These are phyloP conservation scores for Volucella inanis DNA, from an alignment of 2,888 invertebrate genomes.

Conservation along the genomic window DNA sequence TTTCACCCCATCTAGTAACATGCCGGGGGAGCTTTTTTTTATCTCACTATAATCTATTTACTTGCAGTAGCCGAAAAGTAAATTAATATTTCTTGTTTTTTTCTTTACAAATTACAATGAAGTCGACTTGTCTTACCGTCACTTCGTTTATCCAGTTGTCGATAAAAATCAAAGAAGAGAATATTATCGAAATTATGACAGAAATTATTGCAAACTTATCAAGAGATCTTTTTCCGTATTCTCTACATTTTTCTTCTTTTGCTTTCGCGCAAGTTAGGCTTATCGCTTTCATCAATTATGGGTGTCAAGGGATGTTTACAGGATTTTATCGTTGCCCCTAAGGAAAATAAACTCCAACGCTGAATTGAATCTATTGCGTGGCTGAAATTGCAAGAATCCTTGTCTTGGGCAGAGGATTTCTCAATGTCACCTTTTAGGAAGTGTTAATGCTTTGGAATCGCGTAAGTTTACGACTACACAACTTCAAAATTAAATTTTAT, in stretches of 20 bases:
- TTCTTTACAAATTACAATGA: too few relatives aligned
- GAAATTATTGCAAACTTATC: slow-evolving; percentile 65
- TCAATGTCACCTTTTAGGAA: slow-evolving; percentile 42
- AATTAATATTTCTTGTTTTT: too few relatives aligned
- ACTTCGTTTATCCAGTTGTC: slow-evolving; percentile 55
- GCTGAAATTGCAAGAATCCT: slow-evolving; percentile 41
- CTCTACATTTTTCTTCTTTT: slow-evolving; percentile 2
- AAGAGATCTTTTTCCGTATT: not conserved
- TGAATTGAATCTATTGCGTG: slow-evolving; percentile 5
- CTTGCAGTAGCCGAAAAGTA: too few relatives aligned
- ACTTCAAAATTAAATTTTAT: slow-evolving; percentile 41
- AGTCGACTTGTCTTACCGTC: not conserved
- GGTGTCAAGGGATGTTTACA: slow-evolving; percentile 45
- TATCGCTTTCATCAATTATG: slow-evolving; percentile 35
- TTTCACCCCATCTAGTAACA: too few relatives aligned
- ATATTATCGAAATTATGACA: slow-evolving; percentile 68
- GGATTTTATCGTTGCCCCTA: slow-evolving; percentile 20
- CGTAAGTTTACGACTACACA: slow-evolving; percentile 25
- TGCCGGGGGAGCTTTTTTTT: too few relatives aligned
- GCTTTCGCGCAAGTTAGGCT: slow-evolving; percentile 25
- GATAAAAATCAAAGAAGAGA: slow-evolving; percentile 48
- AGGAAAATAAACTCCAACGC: slow-evolving; percentile 10
- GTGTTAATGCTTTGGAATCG: slow-evolving; percentile 37
- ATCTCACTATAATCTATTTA: too few relatives aligned
- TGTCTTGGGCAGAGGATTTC: slow-evolving; percentile 3